Evolutionary conservation across 2,797 vertebrate genomes (phyloP), one percentile per base, ranked within the genome.

Genomic region (Sebastiscus albofasciatus): DNA sequence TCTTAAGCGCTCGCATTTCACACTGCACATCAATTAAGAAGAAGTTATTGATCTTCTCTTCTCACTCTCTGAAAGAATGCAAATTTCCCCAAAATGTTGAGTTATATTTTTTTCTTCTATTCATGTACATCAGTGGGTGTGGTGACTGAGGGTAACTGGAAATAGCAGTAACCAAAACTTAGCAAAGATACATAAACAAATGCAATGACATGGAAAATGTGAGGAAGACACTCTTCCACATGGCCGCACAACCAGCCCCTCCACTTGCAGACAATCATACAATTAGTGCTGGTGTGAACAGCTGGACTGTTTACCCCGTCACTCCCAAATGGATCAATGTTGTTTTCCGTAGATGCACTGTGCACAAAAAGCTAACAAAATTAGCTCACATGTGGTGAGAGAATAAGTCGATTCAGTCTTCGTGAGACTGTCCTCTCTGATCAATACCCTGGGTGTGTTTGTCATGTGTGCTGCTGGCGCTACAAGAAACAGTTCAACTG

Each of bases 161-260:
- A 58, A 55, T 68, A 60, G 55, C 61, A 52, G 24, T 60, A 33
- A 78, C 42, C 33, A 60, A 39, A 62, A 14, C 49, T 69, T 62
- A 52, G 46, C 49, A 34, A 5, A 6, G 49, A 71, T 9, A 52
- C 60, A 56, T 18, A 46, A 58, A 76, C 34, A 46, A 67, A 26
- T 64, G n/a, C 58, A 61, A 6, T 18, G 67, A 66, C 67, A 69
- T 52, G 61, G 77, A 84, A 77, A 72, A 62, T 52, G 60, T 73
- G 56, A 74, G 27, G 49, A 67, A 56, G 22, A 39, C 58, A 18
- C 66, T 24, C 64, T 80, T 58, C 42, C 58, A 77, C 56, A 56
- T 64, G 67, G 61, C 16, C 52, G 20, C 24, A 26, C 36, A 67
- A 31, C n/a, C 18, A 52, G 34, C 55, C 59, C 22, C 14, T 62